These are phyloP conservation scores for Eurystomus glaucurus DNA, from an alignment of 2,797 vertebrate species.

Conservation along the genomic window DNA sequence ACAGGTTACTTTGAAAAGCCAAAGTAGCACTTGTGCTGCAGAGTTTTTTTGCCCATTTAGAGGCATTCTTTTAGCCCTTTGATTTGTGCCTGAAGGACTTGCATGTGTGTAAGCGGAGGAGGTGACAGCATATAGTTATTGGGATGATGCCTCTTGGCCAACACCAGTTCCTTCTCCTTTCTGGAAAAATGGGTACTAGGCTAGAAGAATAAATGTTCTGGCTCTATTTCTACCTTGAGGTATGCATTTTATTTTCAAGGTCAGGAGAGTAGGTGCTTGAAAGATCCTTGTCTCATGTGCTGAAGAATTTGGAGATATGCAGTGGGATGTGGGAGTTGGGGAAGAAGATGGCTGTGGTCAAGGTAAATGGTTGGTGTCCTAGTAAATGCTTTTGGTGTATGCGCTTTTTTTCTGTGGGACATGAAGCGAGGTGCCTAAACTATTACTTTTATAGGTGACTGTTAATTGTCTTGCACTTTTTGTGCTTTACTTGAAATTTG, in stretches of 20 bases:
- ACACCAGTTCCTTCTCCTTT: neutral
- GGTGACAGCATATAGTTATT: neutral
- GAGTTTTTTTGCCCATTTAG: neutral
- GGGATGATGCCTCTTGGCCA: neutral
- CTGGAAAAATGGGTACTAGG: neutral
- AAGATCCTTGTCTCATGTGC: neutral
- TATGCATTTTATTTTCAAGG: neutral
- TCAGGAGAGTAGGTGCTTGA: neutral
- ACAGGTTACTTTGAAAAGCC: neutral
- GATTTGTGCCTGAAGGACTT: neutral
- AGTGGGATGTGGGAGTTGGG: neutral
- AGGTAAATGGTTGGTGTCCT: neutral
- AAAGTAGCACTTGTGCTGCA: neutral
- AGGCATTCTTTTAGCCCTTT: neutral
- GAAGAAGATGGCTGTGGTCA: neutral
- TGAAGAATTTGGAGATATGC: neutral
- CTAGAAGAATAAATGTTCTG: neutral
- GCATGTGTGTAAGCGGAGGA: neutral
- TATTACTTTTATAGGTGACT: neutral
- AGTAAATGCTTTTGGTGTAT: neutral
- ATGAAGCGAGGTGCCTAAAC: neutral
- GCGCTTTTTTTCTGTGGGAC: neutral
- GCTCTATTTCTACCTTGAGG: neutral
- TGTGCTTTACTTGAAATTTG: neutral
- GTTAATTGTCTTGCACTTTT: neutral